These are phyloP conservation scores for Melinaea menophilus DNA, from an alignment of 2,888 invertebrate genomes.

Conservation along the genomic window DNA sequence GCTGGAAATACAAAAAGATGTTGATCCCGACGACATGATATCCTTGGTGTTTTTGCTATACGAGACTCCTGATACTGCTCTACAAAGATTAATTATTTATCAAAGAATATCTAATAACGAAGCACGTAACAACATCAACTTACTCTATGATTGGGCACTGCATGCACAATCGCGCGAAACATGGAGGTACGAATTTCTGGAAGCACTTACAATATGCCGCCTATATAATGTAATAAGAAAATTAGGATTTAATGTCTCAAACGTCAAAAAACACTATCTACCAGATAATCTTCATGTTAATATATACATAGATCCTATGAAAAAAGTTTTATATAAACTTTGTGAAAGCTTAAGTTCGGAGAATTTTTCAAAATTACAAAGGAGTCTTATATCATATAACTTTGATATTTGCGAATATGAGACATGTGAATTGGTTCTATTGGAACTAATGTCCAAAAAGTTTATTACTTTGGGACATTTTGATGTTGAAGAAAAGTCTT, in stretches of 20 bases:
- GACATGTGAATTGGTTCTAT: slow-evolving; percentile 57
- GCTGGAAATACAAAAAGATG: slow-evolving; percentile 58
- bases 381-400: slow-evolving; percentile 50
- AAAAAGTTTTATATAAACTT: slow-evolving; percentile 58
- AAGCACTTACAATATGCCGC: slow-evolving; percentile 62
- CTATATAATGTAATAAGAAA: slow-evolving; percentile 56
- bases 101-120: slow-evolving; percentile 54
- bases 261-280: slow-evolving; percentile 49
- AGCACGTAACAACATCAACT: slow-evolving; percentile 46
- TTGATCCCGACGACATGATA: slow-evolving; percentile 57
- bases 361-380: slow-evolving; percentile 53
- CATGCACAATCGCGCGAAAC: slow-evolving; percentile 48
- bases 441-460: slow-evolving; percentile 61
- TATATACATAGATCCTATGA: slow-evolving; percentile 56
- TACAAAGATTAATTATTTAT: slow-evolving; percentile 57
- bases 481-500: slow-evolving; percentile 25
- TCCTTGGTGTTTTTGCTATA: slow-evolving; percentile 68
- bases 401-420: slow-evolving; percentile 54
- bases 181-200: slow-evolving; percentile 67
- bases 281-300: slow-evolving; percentile 44
- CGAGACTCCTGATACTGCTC: slow-evolving; percentile 61
- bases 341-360: slow-evolving; percentile 58
- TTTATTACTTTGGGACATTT: slow-evolving; percentile 48
- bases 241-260: slow-evolving; percentile 53
- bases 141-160: slow-evolving; percentile 62